Evolutionary conservation across 1,140 invertebrate species (phyloP), one percentile per base, ranked within the genome.

Genomic region (Cydia pomonella): DNA sequence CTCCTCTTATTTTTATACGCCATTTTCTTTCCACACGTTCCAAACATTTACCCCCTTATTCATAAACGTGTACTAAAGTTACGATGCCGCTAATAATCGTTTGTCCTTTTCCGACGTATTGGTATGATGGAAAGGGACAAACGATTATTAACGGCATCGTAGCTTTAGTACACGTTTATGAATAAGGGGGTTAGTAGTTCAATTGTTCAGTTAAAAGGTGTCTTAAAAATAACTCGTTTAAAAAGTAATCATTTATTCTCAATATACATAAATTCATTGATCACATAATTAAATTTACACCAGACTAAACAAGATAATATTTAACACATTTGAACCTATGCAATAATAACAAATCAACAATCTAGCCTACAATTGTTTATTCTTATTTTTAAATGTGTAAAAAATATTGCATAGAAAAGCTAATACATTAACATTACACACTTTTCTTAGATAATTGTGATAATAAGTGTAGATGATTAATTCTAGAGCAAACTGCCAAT

Each of bases 181-280:
- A n/a, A n/a, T n/a, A n/a, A n/a, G n/a, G n/a, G n/a, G n/a, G n/a
- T n/a, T n/a, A n/a, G n/a, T n/a, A n/a, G n/a, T n/a, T n/a, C n/a
- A n/a, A n/a, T n/a, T n/a, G n/a, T n/a, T n/a, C n/a, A n/a, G n/a
- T n/a, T n/a, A n/a, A n/a, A 53, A 18, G 50, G n/a, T 18, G 16
- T 53, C 13, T 47, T 18, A 44, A 47, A 73, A 50, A 73, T 13
- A 50, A 50, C 18, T 73, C 18, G 3, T 12, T 44, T 73, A 1
- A 73, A 47, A 73, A 29, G 72, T 73, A 73, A 73, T 41, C 78
- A 79, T 89, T 89, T 81, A 89, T 86, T 86, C 75, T 79, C 33
- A 75, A 88, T 84, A 86, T 86, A 85, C 82, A 86, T 84, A 85
- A 84, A 72, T 47, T 33, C 80, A 77, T 86, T 21, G 63, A 83